Evolutionary conservation across 2,888 invertebrate genomes (phyloP).

Genomic region (Microctonus hyperodae): DNA sequence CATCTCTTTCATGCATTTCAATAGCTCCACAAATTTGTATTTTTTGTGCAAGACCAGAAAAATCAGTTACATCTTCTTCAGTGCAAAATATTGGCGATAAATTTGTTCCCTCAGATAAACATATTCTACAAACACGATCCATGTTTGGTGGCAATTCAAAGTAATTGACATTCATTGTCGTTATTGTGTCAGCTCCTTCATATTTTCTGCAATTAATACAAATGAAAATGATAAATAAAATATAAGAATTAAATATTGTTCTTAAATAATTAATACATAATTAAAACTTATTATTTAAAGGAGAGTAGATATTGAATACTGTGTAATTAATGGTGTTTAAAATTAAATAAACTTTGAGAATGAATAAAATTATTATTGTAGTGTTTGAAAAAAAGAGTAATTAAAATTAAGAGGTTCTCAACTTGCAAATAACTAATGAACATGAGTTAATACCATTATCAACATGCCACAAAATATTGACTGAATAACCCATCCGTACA

Average conservation of each 20-base stretch:
- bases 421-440: slow-evolving; percentile 17
- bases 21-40: slow-evolving; percentile 59
- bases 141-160: slow-evolving; percentile 55
- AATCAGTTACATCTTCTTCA: slow-evolving; percentile 48
- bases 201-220: slow-evolving; percentile 3
- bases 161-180: slow-evolving; percentile 53
- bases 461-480: not conserved
- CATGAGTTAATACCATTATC: not conserved
- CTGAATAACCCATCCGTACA: not conserved
- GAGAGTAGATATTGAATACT: too few relatives aligned
- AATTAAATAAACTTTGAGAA: not conserved
- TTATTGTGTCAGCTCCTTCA: slow-evolving; percentile 22
- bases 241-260: not conserved
- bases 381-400: slow-evolving; percentile 5
- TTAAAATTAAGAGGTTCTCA: slow-evolving; percentile 28
- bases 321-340: too few relatives aligned
- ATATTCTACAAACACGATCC: slow-evolving; percentile 58
- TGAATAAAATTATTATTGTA: too few relatives aligned
- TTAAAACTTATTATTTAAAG: too few relatives aligned
- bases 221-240: not conserved
- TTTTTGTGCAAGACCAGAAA: slow-evolving; percentile 52
- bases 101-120: slow-evolving; percentile 56
- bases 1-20: slow-evolving; percentile 59
- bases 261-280: too few relatives aligned
- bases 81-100: slow-evolving; percentile 56